Evolutionary conservation across 64 coral and sea anemone species (phyloP).

Genomic region (Montipora sp.): DNA sequence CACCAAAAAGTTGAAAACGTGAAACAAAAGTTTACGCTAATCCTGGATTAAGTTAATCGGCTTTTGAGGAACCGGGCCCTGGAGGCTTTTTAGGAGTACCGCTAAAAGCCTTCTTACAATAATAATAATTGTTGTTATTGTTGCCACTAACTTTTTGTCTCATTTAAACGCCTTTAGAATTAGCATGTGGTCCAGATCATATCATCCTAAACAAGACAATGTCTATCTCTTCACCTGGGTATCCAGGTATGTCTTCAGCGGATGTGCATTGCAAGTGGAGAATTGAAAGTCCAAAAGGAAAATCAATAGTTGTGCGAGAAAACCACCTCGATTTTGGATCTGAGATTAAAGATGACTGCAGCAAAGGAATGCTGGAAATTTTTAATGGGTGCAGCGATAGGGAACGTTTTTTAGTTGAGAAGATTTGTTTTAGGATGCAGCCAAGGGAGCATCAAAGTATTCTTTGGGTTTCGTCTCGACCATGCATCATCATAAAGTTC

Average conservation of each 20-base stretch:
- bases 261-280: conserved; percentile 29
- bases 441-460: conserved; percentile 14
- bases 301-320: conserved; percentile 7
- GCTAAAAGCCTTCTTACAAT: too few relatives aligned
- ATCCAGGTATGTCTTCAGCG: not conserved
- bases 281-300: conserved; percentile 15
- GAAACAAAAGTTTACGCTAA: too few relatives aligned
- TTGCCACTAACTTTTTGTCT: not conserved
- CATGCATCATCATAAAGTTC: conserved; percentile 76
- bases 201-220: conserved; percentile 11
- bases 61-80: too few relatives aligned
- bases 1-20: too few relatives aligned
- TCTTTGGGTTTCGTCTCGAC: conserved; percentile 78
- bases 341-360: conserved; percentile 20
- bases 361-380: conserved; percentile 74
- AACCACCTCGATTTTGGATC: conserved; percentile 34
- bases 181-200: not conserved
- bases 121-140: not conserved
- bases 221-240: conserved; percentile 44
- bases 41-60: too few relatives aligned
- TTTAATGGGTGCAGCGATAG: conserved; percentile 78
- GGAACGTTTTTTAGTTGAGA: conserved; percentile 72
- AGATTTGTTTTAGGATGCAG: conserved; percentile 29
- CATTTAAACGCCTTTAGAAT: not conserved
- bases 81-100: too few relatives aligned